Evolutionary conservation across 2,888 invertebrate genomes (phyloP).

Genomic region (Clostera curtula): DNA sequence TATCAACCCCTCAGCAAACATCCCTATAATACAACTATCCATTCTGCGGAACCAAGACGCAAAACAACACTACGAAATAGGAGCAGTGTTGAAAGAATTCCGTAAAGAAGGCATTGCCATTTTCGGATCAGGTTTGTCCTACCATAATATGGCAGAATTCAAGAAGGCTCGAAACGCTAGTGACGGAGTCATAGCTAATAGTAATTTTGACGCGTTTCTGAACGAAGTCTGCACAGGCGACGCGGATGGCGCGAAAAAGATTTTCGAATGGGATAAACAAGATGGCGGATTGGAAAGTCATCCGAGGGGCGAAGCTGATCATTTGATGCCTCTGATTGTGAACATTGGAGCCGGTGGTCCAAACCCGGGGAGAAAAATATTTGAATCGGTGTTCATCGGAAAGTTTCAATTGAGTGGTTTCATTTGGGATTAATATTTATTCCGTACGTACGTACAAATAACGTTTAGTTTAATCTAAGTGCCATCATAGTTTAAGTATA

Average conservation of each 20-base stretch:
- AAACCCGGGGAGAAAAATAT: slow-evolving; percentile 26
- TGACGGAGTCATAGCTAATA: slow-evolving; percentile 7
- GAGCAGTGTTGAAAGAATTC: slow-evolving; percentile 32
- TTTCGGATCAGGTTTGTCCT: no score
- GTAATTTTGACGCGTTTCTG: slow-evolving; percentile 15
- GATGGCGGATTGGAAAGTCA: slow-evolving; percentile 26
- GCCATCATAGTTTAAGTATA: neutral
- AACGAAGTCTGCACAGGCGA: slow-evolving; percentile 21
- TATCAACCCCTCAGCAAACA: slow-evolving; percentile 36
- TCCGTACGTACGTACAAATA: no score
- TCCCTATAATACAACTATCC: slow-evolving; percentile 39
- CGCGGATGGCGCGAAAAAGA: slow-evolving; percentile 23
- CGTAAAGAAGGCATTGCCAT: no score
- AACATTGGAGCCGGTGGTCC: slow-evolving; percentile 32
- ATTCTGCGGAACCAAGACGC: slow-evolving; percentile 35
- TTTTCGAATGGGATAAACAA: slow-evolving; percentile 25
- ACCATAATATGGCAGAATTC: slow-evolving; percentile 16
- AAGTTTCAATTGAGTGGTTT: slow-evolving; percentile 35
- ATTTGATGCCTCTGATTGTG: slow-evolving; percentile 41
- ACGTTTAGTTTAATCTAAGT: neutral
- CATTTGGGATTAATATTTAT: slow-evolving; percentile 28
- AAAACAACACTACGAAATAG: slow-evolving; percentile 30
- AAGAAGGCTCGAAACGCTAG: neutral
- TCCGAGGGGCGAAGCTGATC: slow-evolving; percentile 32
- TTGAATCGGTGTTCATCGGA: slow-evolving; percentile 20